Evolutionary conservation across 1,140 invertebrate species (phyloP), one percentile per base, ranked within the genome.

Genomic region (Archivesica marissinica): DNA sequence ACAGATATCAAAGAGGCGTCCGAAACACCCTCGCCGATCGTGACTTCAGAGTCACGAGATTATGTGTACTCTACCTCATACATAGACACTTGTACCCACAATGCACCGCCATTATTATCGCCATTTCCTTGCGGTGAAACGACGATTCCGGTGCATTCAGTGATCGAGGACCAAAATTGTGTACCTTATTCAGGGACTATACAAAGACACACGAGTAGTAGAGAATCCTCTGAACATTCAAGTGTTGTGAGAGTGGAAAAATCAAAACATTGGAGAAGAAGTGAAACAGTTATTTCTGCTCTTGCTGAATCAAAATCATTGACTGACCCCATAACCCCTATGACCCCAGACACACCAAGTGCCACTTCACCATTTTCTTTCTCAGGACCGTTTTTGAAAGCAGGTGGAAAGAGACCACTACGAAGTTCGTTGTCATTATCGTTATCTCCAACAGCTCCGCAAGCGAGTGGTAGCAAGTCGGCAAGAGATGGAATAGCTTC

Each of bases 101-200:
- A 74, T 44, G 61, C 41, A 30, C 72, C 38, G 35, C 33, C 47
- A 54, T 64, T 83, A 39, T 50, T 64, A 17, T 83, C 80, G 17
- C 80, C 80, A 74, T 83, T 83, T 64, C 80, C 80, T 1, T 83
- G 80, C 64, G 80, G 80, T 25, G 80, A 74, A 25, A 41, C 80
- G 35, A 83, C 80, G 7, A 61, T 79, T 13, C 44, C 77, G 59
- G 33, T 59, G 44, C 52, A 61, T 54, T 78, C 76, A 20, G 15
- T 52, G 38, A 47, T 44, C n/a, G 61, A 50, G 56, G 77, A 79
- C 61, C 44, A 50, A 39, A 66, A 79, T 47, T 64, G 28, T 50
- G 77, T 79, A 66, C 77, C 77, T 30, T 79, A 79, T 79, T 79
- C 77, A 79, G 77, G 77, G 77, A 76, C 38, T 56, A 66, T 64